Conservation (phyloP, 2,888 invertebrate genomes). For the Micropterix aruncella region DNA sequence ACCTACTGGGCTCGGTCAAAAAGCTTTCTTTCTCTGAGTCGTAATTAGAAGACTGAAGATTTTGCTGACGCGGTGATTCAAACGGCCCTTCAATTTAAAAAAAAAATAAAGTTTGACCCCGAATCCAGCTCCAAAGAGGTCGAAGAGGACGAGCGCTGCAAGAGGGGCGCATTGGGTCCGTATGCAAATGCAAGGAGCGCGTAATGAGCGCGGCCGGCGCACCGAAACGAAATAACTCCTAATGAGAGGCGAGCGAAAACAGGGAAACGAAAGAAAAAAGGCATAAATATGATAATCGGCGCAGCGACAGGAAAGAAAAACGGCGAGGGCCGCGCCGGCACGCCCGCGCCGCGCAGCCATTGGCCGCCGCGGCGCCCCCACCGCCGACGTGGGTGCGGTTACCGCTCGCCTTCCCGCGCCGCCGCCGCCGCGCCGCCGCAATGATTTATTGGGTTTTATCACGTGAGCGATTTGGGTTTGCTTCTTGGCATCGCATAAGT, state of each 20-base stretch:
- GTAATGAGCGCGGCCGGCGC: constrained; percentile 5
- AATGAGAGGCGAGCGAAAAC: constrained; percentile 6
- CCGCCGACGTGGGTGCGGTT: not conserved
- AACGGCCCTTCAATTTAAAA: too few species aligned
- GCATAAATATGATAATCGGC: constrained; percentile 7
- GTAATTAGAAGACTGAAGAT: too few species aligned
- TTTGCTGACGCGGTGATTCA: too few species aligned
- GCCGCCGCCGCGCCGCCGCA: constrained; percentile 1
- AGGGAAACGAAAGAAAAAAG: constrained; percentile 5
- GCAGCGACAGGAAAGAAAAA: not conserved
- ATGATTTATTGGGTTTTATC: constrained; percentile 12
- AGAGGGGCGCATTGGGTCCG: too few species aligned
- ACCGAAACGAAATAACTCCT: constrained; percentile 3
- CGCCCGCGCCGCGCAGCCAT: not conserved
- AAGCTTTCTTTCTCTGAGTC: too few species aligned
- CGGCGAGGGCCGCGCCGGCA: not conserved
- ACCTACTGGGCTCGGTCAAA: too few species aligned
- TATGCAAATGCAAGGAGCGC: constrained; percentile 5
- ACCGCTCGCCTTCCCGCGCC: constrained; percentile 2
- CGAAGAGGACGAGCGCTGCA: too few species aligned
- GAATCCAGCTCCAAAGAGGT: too few species aligned
- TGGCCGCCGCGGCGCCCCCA: not conserved
- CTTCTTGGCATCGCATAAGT: constrained; percentile 2
- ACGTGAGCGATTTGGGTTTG: constrained; percentile 8
- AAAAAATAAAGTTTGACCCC: too few species aligned